Evolutionary conservation across 2,888 invertebrate species (phyloP).

Genomic region (Callyntrura guangdongensis): DNA sequence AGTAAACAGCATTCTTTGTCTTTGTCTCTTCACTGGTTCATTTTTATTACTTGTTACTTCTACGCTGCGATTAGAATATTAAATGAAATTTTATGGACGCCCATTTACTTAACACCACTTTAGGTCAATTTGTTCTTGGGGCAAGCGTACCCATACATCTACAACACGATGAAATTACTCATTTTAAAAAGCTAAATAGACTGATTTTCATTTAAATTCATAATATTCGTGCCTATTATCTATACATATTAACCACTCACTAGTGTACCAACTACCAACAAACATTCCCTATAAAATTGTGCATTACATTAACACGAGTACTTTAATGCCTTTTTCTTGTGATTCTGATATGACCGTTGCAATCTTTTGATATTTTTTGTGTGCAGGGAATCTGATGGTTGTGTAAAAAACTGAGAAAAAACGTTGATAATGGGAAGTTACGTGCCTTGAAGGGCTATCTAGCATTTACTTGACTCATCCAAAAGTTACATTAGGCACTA

Average conservation of each 20-base stretch:
- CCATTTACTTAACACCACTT: conserved; percentile 62
- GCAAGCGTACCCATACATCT: neutral
- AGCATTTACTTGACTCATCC: conserved; percentile 61
- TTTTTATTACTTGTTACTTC: neutral
- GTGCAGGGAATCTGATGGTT: neutral
- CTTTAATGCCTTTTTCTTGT: conserved; percentile 49
- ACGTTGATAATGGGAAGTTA: conserved; percentile 12
- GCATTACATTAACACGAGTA: conserved; percentile 8
- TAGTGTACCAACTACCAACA: neutral
- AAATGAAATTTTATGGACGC: conserved; percentile 20
- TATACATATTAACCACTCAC: too few relatives aligned
- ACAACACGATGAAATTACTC: neutral
- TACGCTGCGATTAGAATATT: conserved; percentile 18
- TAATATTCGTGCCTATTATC: too few relatives aligned
- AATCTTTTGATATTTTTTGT: conserved; percentile 17
- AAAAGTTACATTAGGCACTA: conserved; percentile 44
- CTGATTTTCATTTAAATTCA: neutral
- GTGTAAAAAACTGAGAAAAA: neutral
- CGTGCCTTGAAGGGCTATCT: conserved; percentile 61
- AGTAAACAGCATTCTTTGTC: conserved; percentile 5
- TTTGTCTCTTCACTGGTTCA: conserved; percentile 37
- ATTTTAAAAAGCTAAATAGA: conserved; percentile 6
- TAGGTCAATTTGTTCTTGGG: conserved; percentile 7
- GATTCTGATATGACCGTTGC: neutral
- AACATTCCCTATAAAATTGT: neutral